Conservation (phyloP, 2,113 vertebrate genomes). For the Melozone crissalis region DNA sequence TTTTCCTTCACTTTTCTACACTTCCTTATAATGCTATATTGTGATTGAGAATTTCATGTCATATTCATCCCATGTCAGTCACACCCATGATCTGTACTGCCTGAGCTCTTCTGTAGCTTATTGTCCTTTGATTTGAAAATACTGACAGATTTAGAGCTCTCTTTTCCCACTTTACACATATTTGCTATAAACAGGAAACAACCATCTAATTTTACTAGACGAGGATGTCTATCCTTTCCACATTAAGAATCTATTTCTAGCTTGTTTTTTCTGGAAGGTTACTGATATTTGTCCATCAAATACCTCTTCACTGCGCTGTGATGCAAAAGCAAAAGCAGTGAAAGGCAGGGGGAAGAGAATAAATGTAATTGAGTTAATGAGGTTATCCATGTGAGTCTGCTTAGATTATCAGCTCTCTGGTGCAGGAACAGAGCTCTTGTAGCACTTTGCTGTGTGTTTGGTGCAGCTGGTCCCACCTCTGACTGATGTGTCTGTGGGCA, state of each 20-base stretch:
- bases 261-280: background rate
- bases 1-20: background rate
- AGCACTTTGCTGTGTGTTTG: background rate
- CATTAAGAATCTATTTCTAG: background rate
- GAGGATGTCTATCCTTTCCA: background rate
- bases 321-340: background rate
- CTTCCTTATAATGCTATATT: background rate
- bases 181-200: background rate
- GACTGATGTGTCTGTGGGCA: background rate
- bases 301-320: background rate
- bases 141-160: background rate
- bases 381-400: slow-evolving; percentile 20
- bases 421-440: background rate
- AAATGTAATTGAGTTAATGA: slow-evolving; percentile 50
- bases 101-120: background rate
- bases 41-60: background rate
- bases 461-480: background rate
- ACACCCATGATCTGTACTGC: background rate
- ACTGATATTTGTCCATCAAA: background rate
- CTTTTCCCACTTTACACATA: background rate
- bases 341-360: background rate
- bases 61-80: background rate
- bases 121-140: background rate
- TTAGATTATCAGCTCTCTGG: background rate
- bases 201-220: background rate